These are phyloP conservation scores for Xenopus tropicalis DNA, from an alignment of 2,113 vertebrate species.

Conservation along the genomic window UCB_Xtro_10.0 CM004446.2:139010001-139010500, in stretches of 20 bases:
- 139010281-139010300: constrained; percentile 25
- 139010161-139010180: background rate
- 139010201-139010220: constrained; percentile 25
- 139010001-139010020: no score
- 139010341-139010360: background rate
- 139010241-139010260: constrained; percentile 18
- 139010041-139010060: no score
- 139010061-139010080: no score
- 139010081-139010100: no score
- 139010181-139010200: background rate
- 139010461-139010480: background rate
- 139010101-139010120: no score
- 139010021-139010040: no score
- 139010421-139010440: background rate
- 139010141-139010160: background rate
- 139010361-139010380: no score
- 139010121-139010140: background rate
- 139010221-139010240: constrained; percentile 3
- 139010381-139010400: no score
- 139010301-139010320: constrained; percentile 35
- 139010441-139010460: background rate
- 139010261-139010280: background rate
- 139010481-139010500: no score
- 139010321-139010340: constrained; percentile 1
- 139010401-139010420: no score